phyloP scores from a whole-genome alignment of 2,113 vertebrate species.

The Muntiacus muntjak region DNA sequence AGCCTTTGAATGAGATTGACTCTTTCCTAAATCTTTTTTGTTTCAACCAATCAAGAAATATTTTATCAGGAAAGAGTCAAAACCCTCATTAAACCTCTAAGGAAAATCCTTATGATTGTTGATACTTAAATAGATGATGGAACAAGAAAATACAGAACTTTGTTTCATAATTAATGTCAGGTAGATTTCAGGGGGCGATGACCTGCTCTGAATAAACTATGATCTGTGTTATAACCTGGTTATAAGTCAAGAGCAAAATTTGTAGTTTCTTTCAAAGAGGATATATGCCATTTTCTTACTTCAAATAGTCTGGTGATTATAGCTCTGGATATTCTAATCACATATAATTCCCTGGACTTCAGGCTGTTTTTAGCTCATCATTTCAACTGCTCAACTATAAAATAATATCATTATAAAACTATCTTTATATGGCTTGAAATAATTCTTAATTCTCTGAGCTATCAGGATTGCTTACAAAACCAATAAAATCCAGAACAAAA shows the following conservation, averaged over 20 bases:
- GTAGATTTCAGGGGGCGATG: background rate
- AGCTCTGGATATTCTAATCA: background rate
- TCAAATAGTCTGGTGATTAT: background rate
- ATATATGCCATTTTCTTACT: background rate
- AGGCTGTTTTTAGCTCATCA: constrained; percentile 17
- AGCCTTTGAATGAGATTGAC: background rate
- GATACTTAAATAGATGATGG: background rate
- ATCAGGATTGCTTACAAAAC: constrained; percentile 4
- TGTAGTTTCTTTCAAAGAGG: background rate
- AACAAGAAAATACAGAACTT: background rate
- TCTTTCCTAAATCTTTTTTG: background rate
- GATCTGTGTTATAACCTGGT: background rate
- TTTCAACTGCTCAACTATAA: constrained; percentile 33
- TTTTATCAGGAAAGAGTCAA: constrained; percentile 14
- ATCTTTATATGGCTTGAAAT: constrained; percentile 20
- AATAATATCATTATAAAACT: constrained; percentile 21
- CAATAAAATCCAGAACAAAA: constrained; percentile 12
- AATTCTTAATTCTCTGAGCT: background rate
- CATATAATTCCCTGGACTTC: background rate
- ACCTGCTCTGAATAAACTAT: background rate
- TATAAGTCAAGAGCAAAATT: constrained; percentile 14
- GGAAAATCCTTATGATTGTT: background rate
- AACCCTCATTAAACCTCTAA: background rate
- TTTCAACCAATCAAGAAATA: background rate
- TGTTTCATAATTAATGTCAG: background rate